Conservation (phyloP, 2,797 vertebrate genomes). For the Graptemys geographica region DNA sequence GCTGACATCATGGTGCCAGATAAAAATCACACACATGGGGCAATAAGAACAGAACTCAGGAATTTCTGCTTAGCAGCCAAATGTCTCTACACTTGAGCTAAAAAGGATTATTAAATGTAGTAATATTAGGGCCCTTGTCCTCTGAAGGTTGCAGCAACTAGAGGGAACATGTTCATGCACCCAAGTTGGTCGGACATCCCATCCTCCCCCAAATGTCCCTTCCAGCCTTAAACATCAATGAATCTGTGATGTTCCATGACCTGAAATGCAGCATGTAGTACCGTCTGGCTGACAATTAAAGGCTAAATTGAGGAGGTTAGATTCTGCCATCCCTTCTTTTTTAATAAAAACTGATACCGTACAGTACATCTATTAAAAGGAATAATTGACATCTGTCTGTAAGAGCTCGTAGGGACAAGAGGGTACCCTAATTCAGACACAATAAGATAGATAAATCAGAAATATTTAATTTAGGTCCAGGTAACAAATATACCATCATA, state of each 20-base stretch:
- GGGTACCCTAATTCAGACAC: not conserved
- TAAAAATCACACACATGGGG: constrained; percentile 34
- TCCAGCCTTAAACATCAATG: not conserved
- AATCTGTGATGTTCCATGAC: not conserved
- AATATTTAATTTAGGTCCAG: not conserved
- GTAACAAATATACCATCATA: not conserved
- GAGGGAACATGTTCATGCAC: not conserved
- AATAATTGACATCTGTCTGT: not conserved
- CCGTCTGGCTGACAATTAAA: not conserved
- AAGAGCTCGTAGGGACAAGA: not conserved
- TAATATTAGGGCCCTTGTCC: not conserved
- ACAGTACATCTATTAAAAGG: not conserved
- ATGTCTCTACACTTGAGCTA: constrained; percentile 15
- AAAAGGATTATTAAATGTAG: not conserved
- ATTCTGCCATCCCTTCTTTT: not conserved
- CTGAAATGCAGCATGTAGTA: not conserved
- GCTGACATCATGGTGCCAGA: not conserved
- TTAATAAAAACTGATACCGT: not conserved
- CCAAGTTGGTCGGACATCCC: not conserved
- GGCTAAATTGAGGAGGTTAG: not conserved
- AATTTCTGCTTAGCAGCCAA: not conserved
- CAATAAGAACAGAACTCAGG: constrained; percentile 17
- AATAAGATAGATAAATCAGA: not conserved
- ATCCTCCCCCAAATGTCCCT: not conserved
- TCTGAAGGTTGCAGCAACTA: too few species aligned